These are phyloP conservation scores for Congeria kusceri DNA, from an alignment of 2,888 invertebrate species.

Conservation along the genomic window DNA sequence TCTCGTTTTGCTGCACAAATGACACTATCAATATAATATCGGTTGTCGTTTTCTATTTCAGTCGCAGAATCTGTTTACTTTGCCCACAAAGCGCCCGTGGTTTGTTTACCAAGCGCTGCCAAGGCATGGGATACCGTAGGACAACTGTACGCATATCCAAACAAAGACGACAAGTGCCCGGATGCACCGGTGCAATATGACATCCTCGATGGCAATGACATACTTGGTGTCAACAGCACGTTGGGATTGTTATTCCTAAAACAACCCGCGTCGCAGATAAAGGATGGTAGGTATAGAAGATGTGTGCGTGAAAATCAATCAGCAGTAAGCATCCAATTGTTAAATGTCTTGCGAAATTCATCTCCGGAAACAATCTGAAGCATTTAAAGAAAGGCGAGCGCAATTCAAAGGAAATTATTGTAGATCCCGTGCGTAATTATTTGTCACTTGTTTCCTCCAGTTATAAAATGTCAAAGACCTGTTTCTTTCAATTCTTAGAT, in stretches of 20 bases:
- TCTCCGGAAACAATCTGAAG: too few species aligned
- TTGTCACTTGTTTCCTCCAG: too few species aligned
- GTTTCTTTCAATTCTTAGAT: too few species aligned
- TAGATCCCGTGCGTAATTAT: background rate
- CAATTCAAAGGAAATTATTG: background rate
- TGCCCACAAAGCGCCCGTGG: constrained; percentile 42
- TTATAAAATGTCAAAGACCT: too few species aligned
- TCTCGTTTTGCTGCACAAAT: too few species aligned
- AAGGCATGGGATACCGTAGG: constrained; percentile 44
- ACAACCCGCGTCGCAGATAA: background rate
- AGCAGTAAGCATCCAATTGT: background rate
- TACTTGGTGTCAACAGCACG: constrained; percentile 26
- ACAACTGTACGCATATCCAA: constrained; percentile 51
- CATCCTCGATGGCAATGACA: constrained; percentile 16
- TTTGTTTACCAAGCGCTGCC: constrained; percentile 45
- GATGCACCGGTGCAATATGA: constrained; percentile 25
- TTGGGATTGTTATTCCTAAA: constrained; percentile 31
- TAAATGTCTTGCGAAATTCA: too few species aligned
- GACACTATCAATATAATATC: too few species aligned
- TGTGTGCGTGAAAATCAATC: too few species aligned
- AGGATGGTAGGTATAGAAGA: constrained; percentile 22
- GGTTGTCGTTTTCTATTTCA: constrained; percentile 8
- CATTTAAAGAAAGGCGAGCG: too few species aligned
- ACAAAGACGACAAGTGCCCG: constrained; percentile 30
- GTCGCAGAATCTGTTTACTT: constrained; percentile 46